These are phyloP conservation scores for Drosophila meridiana DNA, from an alignment of 2,888 invertebrate species.

Conservation along the genomic window DNA sequence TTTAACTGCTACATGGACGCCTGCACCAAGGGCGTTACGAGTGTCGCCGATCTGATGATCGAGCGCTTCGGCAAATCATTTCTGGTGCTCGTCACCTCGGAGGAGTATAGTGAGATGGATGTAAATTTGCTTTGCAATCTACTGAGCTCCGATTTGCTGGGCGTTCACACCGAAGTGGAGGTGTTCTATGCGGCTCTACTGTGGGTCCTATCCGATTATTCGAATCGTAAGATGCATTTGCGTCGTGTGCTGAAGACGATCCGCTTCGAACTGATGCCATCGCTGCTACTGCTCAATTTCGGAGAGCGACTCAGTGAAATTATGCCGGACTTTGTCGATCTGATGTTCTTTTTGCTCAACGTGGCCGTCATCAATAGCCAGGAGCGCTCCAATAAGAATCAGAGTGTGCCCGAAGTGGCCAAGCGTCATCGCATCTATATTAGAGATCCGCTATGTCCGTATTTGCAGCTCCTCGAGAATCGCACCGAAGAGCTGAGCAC, in stretches of 20 bases:
- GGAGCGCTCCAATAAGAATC: not conserved
- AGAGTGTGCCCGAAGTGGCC: not conserved
- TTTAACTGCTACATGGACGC: slow-evolving; percentile 3
- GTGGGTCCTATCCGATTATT: slow-evolving; percentile 8
- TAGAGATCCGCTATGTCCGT: slow-evolving; percentile 8
- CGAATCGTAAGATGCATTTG: not conserved
- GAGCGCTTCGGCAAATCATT: not conserved
- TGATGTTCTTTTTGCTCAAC: slow-evolving; percentile 1
- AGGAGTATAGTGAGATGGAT: not conserved
- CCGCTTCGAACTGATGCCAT: slow-evolving; percentile 14
- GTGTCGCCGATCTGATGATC: slow-evolving; percentile 4
- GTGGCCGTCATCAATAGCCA: not conserved
- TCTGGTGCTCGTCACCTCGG: not conserved
- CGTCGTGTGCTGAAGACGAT: not conserved
- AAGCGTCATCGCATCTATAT: not conserved
- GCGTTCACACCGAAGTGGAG: slow-evolving; percentile 12
- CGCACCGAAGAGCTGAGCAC: not conserved
- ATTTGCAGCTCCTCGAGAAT: not conserved
- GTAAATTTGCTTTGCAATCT: not conserved
- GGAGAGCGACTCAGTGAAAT: not conserved
- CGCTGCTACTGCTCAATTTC: not conserved
- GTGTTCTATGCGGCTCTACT: slow-evolving; percentile 4
- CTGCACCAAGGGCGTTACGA: not conserved
- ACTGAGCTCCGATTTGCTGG: slow-evolving; percentile 3
- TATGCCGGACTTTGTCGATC: not conserved